Base-by-base conservation (phyloP, 2,888 invertebrate genomes). In the Deroplatys truncata region DNA sequence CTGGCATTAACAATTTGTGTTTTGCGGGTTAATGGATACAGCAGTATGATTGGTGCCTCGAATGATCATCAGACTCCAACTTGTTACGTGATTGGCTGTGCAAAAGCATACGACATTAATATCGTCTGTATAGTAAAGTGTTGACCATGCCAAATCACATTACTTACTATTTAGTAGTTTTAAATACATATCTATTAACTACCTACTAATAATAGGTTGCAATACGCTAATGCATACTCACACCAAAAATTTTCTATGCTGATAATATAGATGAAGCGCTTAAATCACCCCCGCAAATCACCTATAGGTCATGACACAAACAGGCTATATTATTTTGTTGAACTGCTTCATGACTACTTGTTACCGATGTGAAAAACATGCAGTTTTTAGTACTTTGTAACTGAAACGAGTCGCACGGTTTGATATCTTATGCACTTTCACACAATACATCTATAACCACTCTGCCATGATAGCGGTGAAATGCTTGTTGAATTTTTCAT, bases 171-270 rank as follows among this genome's bases (percentile, higher is more conserved):
- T 2, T 20, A 16, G 20, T 20, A 20, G 20, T 20, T 72, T 72
- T 20, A 72, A 16, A 20, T 72, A 72, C 2, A 72, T 20, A 72
- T 72, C 16, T 72, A 72, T 20, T 0, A 0, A 20, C 1, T 20
- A 25, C 0, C 25, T 20, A 72, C 25, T 4, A 72, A 4, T 72
- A 72, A 72, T 20, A 16, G 25, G 20, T 72, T 20, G 20, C 56
- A 72, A 20, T 20, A 72, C 25, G 15, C 20, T 72, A 72, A 7
- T 72, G 25, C 31, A 25, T 87, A 87, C 87, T 87, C 43, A 87
- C 87, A 15, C 82, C 43, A 87, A 83, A 87, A 9, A 83, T 87
- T 87, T 87, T 83, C 87, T 35, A 87, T 87, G 83, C 28, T 87
- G 87, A 83, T 83, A 35, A 28, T 87, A n/a, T 82, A 28, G 43